A percentile compares a stretch with the other conserved stretches of the same genome.
Conservation (phyloP, 2,888 invertebrate genomes). For the Thymelicus sylvestris region DNA sequence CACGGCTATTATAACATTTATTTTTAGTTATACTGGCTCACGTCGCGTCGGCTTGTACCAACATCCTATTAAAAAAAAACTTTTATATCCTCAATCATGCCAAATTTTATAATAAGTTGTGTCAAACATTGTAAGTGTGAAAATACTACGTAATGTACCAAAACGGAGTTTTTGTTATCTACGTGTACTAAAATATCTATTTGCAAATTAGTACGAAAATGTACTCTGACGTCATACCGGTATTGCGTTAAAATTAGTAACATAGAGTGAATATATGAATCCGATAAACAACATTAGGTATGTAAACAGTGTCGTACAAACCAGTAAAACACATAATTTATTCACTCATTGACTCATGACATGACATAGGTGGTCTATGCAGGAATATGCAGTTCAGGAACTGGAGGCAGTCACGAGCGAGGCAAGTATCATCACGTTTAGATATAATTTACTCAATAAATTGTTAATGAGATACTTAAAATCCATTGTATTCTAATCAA, state of each 20-base stretch:
- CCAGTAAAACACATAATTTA: slow-evolving; percentile 29
- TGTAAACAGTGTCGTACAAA: slow-evolving; percentile 19
- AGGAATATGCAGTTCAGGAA: slow-evolving; percentile 60
- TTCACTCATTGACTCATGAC: slow-evolving; percentile 35
- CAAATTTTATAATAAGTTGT: not conserved
- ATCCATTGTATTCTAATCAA: not conserved
- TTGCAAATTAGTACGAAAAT: slow-evolving; percentile 15
- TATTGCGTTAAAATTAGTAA: slow-evolving; percentile 26
- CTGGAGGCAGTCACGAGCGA: slow-evolving; percentile 62
- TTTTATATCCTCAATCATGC: too few relatives aligned
- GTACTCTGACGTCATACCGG: slow-evolving; percentile 11
- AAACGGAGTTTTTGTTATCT: not conserved
- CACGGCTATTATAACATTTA: too few relatives aligned
- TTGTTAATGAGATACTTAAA: not conserved
- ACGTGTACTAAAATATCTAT: slow-evolving; percentile 6
- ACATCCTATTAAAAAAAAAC: too few relatives aligned
- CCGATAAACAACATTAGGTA: slow-evolving; percentile 28
- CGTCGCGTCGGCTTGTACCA: too few relatives aligned
- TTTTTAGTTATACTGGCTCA: too few relatives aligned
- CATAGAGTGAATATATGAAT: slow-evolving; percentile 22
- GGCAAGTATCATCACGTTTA: slow-evolving; percentile 54
- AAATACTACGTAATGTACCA: too few relatives aligned
- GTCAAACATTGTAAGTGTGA: too few relatives aligned
- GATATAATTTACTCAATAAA: slow-evolving; percentile 26
- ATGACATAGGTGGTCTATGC: slow-evolving; percentile 39